phyloP scores from a whole-genome alignment of 2,797 vertebrate genomes.

The Triplophysa bombifrons region DNA sequence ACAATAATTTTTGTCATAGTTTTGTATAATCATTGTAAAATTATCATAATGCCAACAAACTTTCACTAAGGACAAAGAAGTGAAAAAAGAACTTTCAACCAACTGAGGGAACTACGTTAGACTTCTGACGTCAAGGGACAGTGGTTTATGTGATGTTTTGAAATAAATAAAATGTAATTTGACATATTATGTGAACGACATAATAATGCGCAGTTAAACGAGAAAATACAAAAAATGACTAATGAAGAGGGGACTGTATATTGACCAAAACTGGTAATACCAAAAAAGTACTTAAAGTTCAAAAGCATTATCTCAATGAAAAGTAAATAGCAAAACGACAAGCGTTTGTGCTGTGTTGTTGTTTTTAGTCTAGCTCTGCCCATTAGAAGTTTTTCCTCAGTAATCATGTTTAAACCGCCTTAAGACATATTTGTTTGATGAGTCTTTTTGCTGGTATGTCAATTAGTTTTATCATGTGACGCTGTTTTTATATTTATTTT shows the following conservation, averaged over 20 bases:
- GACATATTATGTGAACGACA: background rate
- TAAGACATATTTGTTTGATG: too few relatives aligned
- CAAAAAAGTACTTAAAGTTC: too few relatives aligned
- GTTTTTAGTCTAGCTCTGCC: background rate
- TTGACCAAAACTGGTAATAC: background rate
- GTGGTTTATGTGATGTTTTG: too few relatives aligned
- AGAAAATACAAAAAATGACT: background rate
- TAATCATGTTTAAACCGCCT: too few relatives aligned
- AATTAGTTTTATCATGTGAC: too few relatives aligned
- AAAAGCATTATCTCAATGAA: background rate
- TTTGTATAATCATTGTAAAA: background rate
- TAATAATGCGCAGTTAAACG: background rate
- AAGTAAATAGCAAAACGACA: background rate
- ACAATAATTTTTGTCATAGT: background rate
- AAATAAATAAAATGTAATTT: background rate
- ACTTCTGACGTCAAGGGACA: too few relatives aligned
- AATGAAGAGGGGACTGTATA: background rate
- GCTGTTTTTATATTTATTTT: too few relatives aligned
- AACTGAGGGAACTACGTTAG: too few relatives aligned
- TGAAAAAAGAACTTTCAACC: background rate
- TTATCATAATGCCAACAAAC: too few relatives aligned
- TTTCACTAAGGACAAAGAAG: too few relatives aligned
- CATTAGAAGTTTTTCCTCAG: too few relatives aligned
- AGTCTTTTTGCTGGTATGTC: too few relatives aligned
- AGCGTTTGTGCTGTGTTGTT: background rate